Evolutionary conservation across 2,888 invertebrate genomes (phyloP).

Genomic region (Drosophila fungiperda): DNA sequence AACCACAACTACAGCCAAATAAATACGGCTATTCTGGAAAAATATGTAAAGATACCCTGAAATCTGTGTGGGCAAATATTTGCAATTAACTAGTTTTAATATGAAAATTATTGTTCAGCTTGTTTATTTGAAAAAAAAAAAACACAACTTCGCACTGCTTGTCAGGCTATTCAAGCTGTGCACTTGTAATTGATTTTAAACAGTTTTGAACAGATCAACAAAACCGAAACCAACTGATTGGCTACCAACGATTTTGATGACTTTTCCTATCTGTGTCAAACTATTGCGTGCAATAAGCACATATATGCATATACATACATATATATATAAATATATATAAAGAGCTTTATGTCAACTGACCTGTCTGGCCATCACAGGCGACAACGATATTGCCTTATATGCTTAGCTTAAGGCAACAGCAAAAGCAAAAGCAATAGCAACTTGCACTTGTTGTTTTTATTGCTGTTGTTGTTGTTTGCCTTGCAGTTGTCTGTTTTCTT

Average conservation of each 20-base stretch:
- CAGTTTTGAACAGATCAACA: slow-evolving; percentile 6
- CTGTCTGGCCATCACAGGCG: slow-evolving; percentile 27
- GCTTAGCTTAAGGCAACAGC: slow-evolving; percentile 42
- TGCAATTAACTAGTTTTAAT: not conserved
- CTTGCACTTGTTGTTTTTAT: slow-evolving; percentile 67
- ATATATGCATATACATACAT: slow-evolving; percentile 2
- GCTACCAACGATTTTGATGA: slow-evolving; percentile 16
- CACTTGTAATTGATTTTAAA: not conserved
- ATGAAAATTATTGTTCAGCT: not conserved
- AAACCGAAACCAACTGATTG: not conserved
- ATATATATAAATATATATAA: slow-evolving; percentile 21
- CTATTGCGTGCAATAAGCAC: slow-evolving; percentile 16
- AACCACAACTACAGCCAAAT: not conserved
- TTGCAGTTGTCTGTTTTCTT: slow-evolving; percentile 71
- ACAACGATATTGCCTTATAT: slow-evolving; percentile 51
- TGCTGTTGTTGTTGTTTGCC: slow-evolving; percentile 45
- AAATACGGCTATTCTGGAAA: not conserved
- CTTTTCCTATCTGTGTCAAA: slow-evolving; percentile 59
- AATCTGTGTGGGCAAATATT: not conserved
- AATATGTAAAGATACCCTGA: slow-evolving; percentile 24
- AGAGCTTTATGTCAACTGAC: slow-evolving; percentile 26
- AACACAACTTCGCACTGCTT: not conserved
- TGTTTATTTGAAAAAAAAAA: not conserved
- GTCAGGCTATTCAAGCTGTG: slow-evolving; percentile 37
- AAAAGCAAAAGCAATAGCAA: slow-evolving; percentile 2